Evolutionary conservation across 2,797 vertebrate genomes (phyloP).

Genomic region (Pangasius sanitwongsei): DNA sequence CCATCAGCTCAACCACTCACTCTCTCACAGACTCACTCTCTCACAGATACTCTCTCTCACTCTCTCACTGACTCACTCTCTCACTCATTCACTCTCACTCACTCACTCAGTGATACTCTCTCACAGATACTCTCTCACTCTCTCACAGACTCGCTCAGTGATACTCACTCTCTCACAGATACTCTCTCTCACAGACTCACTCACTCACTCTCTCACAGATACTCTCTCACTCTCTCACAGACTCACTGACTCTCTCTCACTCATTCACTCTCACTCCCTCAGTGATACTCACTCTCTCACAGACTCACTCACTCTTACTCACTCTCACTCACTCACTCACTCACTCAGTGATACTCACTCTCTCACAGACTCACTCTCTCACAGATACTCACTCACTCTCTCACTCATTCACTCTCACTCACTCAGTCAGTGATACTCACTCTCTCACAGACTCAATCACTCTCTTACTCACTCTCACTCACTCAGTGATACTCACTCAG

Average conservation of each 20-base stretch:
- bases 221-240: background rate
- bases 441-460: background rate
- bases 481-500: no score
- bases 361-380: background rate
- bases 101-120: background rate
- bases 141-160: background rate
- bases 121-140: background rate
- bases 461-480: background rate
- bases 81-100: background rate
- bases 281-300: background rate
- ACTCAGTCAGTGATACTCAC: background rate
- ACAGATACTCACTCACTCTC: background rate
- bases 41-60: background rate
- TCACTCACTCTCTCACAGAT: background rate
- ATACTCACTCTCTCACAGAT: background rate
- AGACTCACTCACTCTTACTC: background rate
- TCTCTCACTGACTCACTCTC: background rate
- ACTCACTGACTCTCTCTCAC: background rate
- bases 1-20: background rate
- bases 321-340: background rate
- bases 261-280: background rate
- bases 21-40: background rate
- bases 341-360: background rate
- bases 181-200: no score
- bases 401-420: background rate